Conservation (phyloP, 2,888 invertebrate species). For the Gnatocerus cornutus region DNA sequence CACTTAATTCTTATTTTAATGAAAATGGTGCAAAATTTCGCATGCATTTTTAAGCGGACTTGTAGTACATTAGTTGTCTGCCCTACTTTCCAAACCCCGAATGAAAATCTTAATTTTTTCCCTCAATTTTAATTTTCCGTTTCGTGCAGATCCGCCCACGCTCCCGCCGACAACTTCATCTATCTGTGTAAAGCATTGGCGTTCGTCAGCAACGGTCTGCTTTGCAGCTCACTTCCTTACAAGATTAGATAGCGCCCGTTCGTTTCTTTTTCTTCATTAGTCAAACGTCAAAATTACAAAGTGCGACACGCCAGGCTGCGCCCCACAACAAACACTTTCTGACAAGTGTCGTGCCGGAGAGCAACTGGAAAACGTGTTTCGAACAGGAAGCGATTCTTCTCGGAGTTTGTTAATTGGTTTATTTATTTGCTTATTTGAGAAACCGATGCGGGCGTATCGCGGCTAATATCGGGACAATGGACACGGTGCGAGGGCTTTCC, state of each 20-base stretch:
- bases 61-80: no score
- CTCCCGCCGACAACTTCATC: constrained; percentile 33
- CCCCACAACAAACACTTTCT: constrained; percentile 49
- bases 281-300: constrained; percentile 56
- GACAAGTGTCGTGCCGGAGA: constrained; percentile 46
- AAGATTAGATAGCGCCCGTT: constrained; percentile 51
- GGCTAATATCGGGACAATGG: neutral
- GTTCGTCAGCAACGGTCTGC: constrained; percentile 14
- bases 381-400: constrained; percentile 43
- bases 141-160: constrained; percentile 20
- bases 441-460: constrained; percentile 2
- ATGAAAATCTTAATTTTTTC: no score
- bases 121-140: neutral
- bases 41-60: no score
- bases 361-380: constrained; percentile 48
- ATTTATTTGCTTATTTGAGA: constrained; percentile 28
- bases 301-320: constrained; percentile 53
- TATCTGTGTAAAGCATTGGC: constrained; percentile 12
- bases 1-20: no score
- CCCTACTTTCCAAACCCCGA: no score
- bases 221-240: constrained; percentile 45
- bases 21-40: no score
- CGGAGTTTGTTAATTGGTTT: constrained; percentile 39
- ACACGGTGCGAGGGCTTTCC: neutral
- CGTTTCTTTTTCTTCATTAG: constrained; percentile 53